Evolutionary conservation across 2,113 vertebrate genomes (phyloP).

Genomic region (Tragulus kanchil): DNA sequence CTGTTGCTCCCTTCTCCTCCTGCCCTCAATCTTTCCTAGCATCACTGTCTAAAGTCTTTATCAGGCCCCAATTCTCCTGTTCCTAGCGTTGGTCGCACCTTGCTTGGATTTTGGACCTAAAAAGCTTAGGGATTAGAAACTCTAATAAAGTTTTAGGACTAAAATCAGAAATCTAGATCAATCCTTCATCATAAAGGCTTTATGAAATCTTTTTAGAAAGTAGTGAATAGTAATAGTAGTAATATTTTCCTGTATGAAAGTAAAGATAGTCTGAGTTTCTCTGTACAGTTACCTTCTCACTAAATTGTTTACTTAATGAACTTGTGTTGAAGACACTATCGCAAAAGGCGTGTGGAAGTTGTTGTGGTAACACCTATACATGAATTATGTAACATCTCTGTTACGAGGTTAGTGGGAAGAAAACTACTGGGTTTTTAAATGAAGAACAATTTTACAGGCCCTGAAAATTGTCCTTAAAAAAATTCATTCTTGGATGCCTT

Average conservation of each 20-base stretch:
- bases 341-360: neutral
- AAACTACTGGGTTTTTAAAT: neutral
- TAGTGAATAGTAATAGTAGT: neutral
- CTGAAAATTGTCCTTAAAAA: neutral
- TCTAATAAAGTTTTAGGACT: neutral
- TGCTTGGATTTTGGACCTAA: neutral
- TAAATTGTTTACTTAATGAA: neutral
- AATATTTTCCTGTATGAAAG: neutral
- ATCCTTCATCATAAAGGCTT: neutral
- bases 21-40: too few relatives aligned
- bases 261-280: neutral
- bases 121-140: neutral
- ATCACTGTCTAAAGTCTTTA: neutral
- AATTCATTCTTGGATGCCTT: neutral
- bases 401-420: neutral
- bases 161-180: neutral
- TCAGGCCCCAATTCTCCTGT: neutral
- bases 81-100: neutral
- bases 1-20: too few relatives aligned
- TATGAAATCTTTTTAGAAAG: constrained; percentile 6
- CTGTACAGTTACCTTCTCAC: neutral
- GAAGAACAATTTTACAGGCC: neutral
- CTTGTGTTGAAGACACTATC: neutral
- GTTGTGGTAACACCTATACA: neutral
- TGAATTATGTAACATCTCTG: neutral